These are phyloP conservation scores for Megalops cyprinoides DNA, from an alignment of 2,797 vertebrate species.

Conservation along the genomic window DNA sequence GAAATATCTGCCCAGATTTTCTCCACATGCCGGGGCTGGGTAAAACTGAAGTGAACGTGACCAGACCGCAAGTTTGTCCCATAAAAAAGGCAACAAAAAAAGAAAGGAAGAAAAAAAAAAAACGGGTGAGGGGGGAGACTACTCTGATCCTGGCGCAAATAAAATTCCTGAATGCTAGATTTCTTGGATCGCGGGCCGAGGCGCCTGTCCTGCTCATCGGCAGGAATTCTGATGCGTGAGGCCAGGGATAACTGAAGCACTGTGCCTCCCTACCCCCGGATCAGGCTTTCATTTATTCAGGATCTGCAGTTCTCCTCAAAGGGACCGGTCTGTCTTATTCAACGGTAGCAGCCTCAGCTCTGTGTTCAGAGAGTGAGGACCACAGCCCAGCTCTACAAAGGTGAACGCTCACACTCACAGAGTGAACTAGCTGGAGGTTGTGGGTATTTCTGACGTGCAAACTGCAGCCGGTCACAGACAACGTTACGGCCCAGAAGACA, in stretches of 20 bases:
- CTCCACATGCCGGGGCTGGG: conserved; percentile 55
- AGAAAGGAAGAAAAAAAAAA: conserved; percentile 22
- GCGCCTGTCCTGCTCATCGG: conserved; percentile 64
- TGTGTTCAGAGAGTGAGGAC: not conserved
- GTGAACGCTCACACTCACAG: not conserved
- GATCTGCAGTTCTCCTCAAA: conserved; percentile 33
- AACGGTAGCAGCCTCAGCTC: not conserved
- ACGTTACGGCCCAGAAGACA: not conserved
- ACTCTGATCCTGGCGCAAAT: conserved; percentile 52
- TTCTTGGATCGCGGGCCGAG: conserved; percentile 60
- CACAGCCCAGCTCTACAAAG: not conserved
- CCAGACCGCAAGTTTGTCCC: conserved; percentile 58
- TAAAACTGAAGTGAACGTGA: conserved; percentile 58
- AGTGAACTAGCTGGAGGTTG: not conserved
- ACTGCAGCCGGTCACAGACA: not conserved
- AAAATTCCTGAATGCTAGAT: conserved; percentile 57
- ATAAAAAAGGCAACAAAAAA: conserved; percentile 33
- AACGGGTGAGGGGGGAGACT: conserved; percentile 8
- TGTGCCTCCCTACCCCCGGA: conserved; percentile 25
- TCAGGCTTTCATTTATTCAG: conserved; percentile 42
- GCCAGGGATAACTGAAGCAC: conserved; percentile 63
- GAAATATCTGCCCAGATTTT: conserved; percentile 60
- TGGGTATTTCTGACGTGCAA: not conserved
- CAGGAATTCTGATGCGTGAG: conserved; percentile 58
- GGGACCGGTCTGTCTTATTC: not conserved